Base-by-base conservation (phyloP, 2,797 vertebrate species). In the Falco biarmicus region DNA sequence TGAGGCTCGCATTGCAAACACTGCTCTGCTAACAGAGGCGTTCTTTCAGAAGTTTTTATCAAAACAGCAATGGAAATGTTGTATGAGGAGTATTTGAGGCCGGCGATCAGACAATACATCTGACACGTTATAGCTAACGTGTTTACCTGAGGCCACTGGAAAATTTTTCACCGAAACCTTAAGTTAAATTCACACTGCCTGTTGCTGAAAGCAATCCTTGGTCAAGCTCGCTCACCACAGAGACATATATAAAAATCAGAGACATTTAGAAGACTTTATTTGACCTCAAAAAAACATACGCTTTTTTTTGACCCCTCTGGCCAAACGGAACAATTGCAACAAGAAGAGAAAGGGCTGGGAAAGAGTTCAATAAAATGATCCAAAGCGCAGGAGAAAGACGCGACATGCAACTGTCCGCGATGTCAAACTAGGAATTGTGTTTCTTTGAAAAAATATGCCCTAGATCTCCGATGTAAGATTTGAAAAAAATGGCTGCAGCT, bases 361-460 rank as follows among this genome's bases (percentile, higher is more conserved):
- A 37, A 56, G 26, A 63, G 37, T 28, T 39, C 39, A 11, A 10
- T 31, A 41, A 47, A 60, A 69, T 5, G 19, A 37, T 20, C 15
- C 14, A 19, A 65, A 84, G 63, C 34, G 4, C 15, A 10, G 29
- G 18, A 47, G 41, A 43, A 43, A 43, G 41, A 43, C 41, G 41
- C 41, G 86, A 87, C 95, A 93, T n/a, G 1, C 2, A 3, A 87
- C 94, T 68, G 93, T 25, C 93, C 94, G 47, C 70, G 53, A 73
- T 87, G 69, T 95, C 89, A 88, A 81, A 91, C 77, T 86, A 86
- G 73, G 92, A 95, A 92, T 83, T 82, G 73, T 65, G 71, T 91
- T 84, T 70, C 90, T 94, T 81, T 96, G 87, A 96, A 97, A 96
- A 97, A 97, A 97, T 96, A 96, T 57, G 85, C 88, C 89, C 83